Evolutionary conservation across 2,113 vertebrate species (phyloP).

Genomic region (Glaucomys volans): DNA sequence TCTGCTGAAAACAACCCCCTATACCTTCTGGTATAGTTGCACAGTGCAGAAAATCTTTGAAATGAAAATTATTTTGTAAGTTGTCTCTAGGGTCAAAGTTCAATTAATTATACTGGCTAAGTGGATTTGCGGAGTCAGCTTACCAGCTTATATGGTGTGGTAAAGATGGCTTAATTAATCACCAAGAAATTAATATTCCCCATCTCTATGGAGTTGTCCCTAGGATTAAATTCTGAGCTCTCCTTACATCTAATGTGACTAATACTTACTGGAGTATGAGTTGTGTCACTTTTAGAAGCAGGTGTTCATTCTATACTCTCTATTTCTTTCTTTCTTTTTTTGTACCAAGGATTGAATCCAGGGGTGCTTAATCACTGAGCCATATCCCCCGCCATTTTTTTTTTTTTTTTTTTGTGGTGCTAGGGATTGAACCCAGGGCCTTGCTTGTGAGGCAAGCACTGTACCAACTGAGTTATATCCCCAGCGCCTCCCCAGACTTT

Average conservation of each 20-base stretch:
- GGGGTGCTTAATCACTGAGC: too few species aligned
- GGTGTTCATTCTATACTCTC: background rate
- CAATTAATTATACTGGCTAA: constrained; percentile 53
- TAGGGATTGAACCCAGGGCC: too few species aligned
- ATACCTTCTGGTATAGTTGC: constrained; percentile 42
- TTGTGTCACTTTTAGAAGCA: constrained; percentile 26
- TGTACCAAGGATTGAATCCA: too few species aligned
- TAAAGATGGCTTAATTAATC: constrained; percentile 42
- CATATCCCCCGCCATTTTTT: too few species aligned
- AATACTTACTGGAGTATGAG: background rate
- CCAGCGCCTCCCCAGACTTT: too few species aligned
- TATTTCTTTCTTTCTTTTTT: background rate
- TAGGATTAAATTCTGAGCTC: constrained; percentile 1
- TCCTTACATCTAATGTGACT: constrained; percentile 22
- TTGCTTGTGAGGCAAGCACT: too few species aligned
- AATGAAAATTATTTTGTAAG: constrained; percentile 61
- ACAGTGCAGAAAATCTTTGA: constrained; percentile 1
- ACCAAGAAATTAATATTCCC: constrained; percentile 40
- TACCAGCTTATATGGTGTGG: constrained; percentile 21
- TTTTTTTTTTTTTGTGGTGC: too few species aligned
- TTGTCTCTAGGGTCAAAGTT: constrained; percentile 61
- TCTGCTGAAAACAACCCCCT: background rate
- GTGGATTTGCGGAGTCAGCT: constrained; percentile 34
- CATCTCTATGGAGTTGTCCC: background rate
- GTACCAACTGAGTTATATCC: too few species aligned